phyloP scores from a whole-genome alignment of 2,888 invertebrate genomes.

The Dioctria rufipes region DNA sequence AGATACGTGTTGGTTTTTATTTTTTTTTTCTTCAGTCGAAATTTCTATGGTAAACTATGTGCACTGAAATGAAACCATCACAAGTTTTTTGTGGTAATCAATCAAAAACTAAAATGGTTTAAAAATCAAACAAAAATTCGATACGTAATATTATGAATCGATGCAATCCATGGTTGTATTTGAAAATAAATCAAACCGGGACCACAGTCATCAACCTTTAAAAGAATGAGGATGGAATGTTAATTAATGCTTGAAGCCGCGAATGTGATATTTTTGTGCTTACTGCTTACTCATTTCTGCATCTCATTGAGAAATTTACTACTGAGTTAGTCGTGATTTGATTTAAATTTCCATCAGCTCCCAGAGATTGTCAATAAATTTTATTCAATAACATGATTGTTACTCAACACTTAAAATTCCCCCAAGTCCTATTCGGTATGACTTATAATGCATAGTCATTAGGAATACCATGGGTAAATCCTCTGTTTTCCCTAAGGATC shows the following conservation, averaged over 20 bases:
- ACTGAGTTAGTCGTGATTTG: slow-evolving; percentile 1
- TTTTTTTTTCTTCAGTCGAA: too few relatives aligned
- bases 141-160: too few relatives aligned
- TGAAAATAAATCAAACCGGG: neutral
- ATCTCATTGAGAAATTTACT: neutral
- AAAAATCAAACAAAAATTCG: too few relatives aligned
- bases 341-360: slow-evolving; percentile 12
- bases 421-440: neutral
- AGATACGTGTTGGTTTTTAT: too few relatives aligned
- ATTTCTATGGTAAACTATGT: too few relatives aligned
- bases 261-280: neutral
- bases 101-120: too few relatives aligned
- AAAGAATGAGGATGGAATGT: neutral
- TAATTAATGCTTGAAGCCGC: slow-evolving; percentile 1
- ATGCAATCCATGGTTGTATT: too few relatives aligned
- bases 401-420: neutral
- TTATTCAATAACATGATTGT: neutral
- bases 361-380: neutral
- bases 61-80: too few relatives aligned
- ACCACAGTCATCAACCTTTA: slow-evolving; percentile 16
- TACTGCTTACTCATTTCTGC: slow-evolving; percentile 6
- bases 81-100: too few relatives aligned
- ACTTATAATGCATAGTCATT: too few relatives aligned
- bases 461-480: neutral
- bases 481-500: neutral